Conservation (phyloP, 2,888 invertebrate genomes). For the Troglohyphantes excavatus region DNA sequence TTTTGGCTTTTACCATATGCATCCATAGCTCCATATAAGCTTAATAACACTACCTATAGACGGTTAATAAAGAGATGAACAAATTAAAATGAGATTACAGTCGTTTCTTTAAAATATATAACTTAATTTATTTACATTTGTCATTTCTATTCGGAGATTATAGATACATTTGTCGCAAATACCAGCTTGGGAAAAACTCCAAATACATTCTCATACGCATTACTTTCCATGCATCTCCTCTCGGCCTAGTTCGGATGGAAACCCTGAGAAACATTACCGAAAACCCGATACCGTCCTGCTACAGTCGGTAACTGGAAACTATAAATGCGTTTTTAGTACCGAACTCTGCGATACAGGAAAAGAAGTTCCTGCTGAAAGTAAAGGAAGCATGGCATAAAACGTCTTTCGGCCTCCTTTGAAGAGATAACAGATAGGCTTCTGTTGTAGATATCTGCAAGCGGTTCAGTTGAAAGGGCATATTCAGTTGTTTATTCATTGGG, state of each 20-base stretch:
- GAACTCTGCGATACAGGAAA: constrained; percentile 18
- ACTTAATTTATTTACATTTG: no score
- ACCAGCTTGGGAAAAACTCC: no score
- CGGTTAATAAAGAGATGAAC: no score
- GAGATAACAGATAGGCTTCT: constrained; percentile 66
- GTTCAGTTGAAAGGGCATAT: constrained; percentile 19
- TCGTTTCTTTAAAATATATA: no score
- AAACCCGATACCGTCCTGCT: constrained; percentile 18
- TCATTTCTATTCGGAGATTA: no score
- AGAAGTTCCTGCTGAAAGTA: constrained; percentile 16
- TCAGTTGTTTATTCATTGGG: not conserved
- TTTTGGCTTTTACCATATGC: no score
- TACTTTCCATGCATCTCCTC: not conserved
- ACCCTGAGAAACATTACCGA: constrained; percentile 44
- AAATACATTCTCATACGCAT: no score
- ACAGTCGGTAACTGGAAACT: constrained; percentile 62
- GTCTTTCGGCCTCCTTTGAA: constrained; percentile 64
- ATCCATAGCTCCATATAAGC: no score
- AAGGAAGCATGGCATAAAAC: constrained; percentile 1
- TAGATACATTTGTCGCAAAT: no score
- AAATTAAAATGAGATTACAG: no score
- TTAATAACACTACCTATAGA: no score
- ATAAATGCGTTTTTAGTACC: constrained; percentile 60
- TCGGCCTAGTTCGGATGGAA: not conserved
- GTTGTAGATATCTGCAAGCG: constrained; percentile 17